A percentile compares a stretch with the other conserved stretches of the same genome.
These are phyloP conservation scores for Empis livida DNA, from an alignment of 2,888 invertebrate species.

Conservation along the genomic window DNA sequence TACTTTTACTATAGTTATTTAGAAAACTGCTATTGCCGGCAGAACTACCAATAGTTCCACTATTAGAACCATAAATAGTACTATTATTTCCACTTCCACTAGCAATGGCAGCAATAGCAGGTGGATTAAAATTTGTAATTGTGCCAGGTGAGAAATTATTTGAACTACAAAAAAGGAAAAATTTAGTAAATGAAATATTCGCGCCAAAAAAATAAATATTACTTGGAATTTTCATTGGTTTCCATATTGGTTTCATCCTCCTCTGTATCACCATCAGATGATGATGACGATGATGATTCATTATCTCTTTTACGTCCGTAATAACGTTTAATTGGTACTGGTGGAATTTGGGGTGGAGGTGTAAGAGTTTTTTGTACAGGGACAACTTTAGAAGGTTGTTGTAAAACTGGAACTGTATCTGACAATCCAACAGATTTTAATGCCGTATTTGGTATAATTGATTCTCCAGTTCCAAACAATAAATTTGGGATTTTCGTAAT, in stretches of 20 bases:
- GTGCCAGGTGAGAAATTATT: conserved; percentile 33
- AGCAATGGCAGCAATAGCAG: too few relatives aligned
- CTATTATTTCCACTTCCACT: too few relatives aligned
- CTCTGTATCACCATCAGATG: conserved; percentile 19
- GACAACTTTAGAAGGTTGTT: background rate
- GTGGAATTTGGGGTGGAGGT: conserved; percentile 11
- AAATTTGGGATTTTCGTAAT: conserved; percentile 6
- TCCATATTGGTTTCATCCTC: conserved; percentile 26
- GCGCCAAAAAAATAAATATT: background rate
- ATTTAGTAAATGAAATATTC: background rate
- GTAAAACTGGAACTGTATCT: conserved; percentile 5
- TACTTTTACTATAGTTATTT: conserved; percentile 34
- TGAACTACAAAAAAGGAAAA: conserved; percentile 22
- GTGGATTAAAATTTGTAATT: conserved; percentile 22
- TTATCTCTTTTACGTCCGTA: conserved; percentile 44
- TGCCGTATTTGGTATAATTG: background rate
- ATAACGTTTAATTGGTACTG: conserved; percentile 39
- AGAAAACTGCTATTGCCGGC: conserved; percentile 22
- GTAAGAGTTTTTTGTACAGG: background rate
- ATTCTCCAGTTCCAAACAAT: conserved; percentile 1
- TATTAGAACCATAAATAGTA: conserved; percentile 9
- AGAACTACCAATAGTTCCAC: conserved; percentile 15
- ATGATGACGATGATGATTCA: conserved; percentile 37
- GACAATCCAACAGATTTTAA: background rate
- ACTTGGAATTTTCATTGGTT: conserved; percentile 21